phyloP scores from a whole-genome alignment of 2,797 vertebrate species.

The Danio aesculapii region DNA sequence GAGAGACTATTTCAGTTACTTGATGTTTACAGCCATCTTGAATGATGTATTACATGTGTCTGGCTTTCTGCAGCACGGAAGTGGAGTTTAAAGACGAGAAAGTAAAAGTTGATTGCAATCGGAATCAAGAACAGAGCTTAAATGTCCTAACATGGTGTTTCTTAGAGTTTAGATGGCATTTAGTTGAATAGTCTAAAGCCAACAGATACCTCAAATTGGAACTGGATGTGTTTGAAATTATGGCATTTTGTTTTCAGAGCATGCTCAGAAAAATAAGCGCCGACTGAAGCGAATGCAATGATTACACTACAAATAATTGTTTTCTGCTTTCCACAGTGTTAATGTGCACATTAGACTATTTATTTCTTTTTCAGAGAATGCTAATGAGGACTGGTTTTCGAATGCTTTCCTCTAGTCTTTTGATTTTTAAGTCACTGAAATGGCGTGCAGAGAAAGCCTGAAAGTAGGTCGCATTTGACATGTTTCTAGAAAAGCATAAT shows the following conservation, averaged over 20 bases:
- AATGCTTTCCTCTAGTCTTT: conserved; percentile 16
- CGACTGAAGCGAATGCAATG: conserved; percentile 2
- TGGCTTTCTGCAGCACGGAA: background rate
- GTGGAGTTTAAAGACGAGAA: background rate
- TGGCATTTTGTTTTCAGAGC: conserved; percentile 22
- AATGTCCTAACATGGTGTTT: background rate
- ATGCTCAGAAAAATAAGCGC: conserved; percentile 17
- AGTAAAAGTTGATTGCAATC: background rate
- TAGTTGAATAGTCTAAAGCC: background rate
- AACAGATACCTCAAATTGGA: conserved; percentile 13
- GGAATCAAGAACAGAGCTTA: conserved; percentile 1
- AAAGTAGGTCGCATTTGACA: conserved; percentile 47
- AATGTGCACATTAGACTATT: conserved; percentile 8
- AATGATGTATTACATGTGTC: background rate
- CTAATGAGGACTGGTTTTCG: conserved; percentile 34
- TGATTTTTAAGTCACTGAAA: conserved; percentile 20
- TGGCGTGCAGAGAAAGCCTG: background rate
- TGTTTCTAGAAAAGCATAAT: conserved; percentile 39
- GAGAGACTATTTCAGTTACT: background rate
- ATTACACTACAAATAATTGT: conserved; percentile 17
- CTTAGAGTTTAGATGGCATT: background rate
- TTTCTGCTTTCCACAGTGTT: background rate
- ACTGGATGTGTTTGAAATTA: conserved; percentile 10
- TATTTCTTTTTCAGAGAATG: conserved; percentile 1
- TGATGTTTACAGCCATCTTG: conserved; percentile 22